Evolutionary conservation across 2,888 invertebrate species (phyloP).

Genomic region (Drymonia ruficornis): DNA sequence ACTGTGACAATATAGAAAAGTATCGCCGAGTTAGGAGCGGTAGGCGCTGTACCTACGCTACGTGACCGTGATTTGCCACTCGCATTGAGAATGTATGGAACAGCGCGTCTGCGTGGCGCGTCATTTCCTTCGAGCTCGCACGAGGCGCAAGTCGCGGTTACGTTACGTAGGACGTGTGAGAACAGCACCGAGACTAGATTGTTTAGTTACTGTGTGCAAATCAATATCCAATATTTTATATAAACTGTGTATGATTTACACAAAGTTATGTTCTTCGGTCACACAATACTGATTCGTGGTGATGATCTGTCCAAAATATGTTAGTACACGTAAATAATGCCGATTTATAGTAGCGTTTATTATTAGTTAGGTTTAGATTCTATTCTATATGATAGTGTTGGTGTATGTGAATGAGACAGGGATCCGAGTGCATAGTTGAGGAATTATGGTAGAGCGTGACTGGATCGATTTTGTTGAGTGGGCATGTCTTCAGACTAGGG

Average conservation of each 20-base stretch:
- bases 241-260: constrained; percentile 47
- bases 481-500: constrained; percentile 1
- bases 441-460: constrained; percentile 24
- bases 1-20: neutral
- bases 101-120: too few relatives aligned
- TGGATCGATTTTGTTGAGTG: constrained; percentile 8
- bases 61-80: too few relatives aligned
- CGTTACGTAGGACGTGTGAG: too few relatives aligned
- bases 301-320: constrained; percentile 75
- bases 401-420: constrained; percentile 44
- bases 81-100: too few relatives aligned
- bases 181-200: neutral
- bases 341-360: constrained; percentile 44
- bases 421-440: constrained; percentile 37
- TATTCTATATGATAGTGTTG: constrained; percentile 45
- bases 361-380: constrained; percentile 46
- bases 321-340: constrained; percentile 38
- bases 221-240: constrained; percentile 46
- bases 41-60: neutral
- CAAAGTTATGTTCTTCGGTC: constrained; percentile 55
- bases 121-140: too few relatives aligned
- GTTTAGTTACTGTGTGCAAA: constrained; percentile 19
- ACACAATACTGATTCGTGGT: constrained; percentile 57
- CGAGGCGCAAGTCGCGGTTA: too few relatives aligned
- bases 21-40: neutral